Evolutionary conservation across 2,113 vertebrate species (phyloP).

Genomic region (Nerophis ophidion): DNA sequence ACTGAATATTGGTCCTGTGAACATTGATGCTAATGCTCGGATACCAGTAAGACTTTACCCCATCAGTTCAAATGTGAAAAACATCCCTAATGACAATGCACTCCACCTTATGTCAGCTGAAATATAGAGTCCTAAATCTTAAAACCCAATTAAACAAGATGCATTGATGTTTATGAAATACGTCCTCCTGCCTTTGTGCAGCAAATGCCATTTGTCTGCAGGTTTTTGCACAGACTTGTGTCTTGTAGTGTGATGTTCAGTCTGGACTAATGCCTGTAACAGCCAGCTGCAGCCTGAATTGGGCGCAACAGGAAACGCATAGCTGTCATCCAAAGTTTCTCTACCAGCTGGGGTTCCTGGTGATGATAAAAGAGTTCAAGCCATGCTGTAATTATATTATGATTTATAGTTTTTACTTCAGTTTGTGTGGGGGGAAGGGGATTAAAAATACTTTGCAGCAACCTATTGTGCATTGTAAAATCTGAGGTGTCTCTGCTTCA

Average conservation of each 20-base stretch:
- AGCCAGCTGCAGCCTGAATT: conserved; percentile 56
- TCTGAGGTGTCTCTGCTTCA: conserved; percentile 38
- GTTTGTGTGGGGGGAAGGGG: conserved; percentile 6
- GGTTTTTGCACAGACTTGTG: conserved; percentile 30
- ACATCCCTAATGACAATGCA: background rate
- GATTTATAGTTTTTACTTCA: conserved; percentile 21
- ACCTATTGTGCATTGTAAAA: conserved; percentile 30
- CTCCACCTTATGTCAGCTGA: background rate
- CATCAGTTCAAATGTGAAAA: too few relatives aligned
- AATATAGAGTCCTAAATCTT: conserved; percentile 4
- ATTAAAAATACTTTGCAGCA: conserved; percentile 20
- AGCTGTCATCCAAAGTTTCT: conserved; percentile 64
- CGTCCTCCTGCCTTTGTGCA: conserved; percentile 16
- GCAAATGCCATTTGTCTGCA: conserved; percentile 16
- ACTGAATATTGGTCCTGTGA: too few relatives aligned
- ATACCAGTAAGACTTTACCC: too few relatives aligned
- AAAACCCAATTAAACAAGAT: conserved; percentile 11
- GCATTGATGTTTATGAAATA: conserved; percentile 20
- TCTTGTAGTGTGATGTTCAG: conserved; percentile 51
- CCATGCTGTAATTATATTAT: conserved; percentile 61
- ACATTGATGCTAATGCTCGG: too few relatives aligned
- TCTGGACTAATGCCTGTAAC: conserved; percentile 55
- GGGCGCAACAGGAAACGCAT: conserved; percentile 59
- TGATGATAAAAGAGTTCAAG: conserved; percentile 47
- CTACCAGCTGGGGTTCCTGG: conserved; percentile 33